Evolutionary conservation across 2,888 invertebrate species (phyloP), one percentile per base, ranked within the genome.

Genomic region (Ditula angustiorana): DNA sequence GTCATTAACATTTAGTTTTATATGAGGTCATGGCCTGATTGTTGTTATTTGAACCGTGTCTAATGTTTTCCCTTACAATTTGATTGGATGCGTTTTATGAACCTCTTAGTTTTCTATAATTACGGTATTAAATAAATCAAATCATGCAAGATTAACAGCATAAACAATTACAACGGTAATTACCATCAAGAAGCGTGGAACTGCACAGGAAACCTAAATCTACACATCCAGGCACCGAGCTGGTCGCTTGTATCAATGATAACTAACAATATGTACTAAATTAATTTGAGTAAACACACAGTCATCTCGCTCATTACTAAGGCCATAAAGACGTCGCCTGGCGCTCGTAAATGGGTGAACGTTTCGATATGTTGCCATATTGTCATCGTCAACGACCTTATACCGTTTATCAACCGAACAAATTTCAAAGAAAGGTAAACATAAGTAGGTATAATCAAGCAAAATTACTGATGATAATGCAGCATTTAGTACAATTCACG

Each of bases 281-380:
- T 78, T 79, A 76, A 78, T 78, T 77, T 75, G 69, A 70, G 71
- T 66, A 71, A 72, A 72, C 73, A 67, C 52, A 67, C 61, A 67
- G 69, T 70, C 71, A 73, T 74, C 57, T 66, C 52, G 64, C 71
- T 55, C 79, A 81, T 85, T 82, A 82, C 74, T 66, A 71, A 65
- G 71, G 67, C 67, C 80, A 81, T 88, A 87, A 87, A 85, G 70
- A 75, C 76, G 80, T 78, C 73, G 59, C 64, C 41, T 10, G 33
- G 74, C 67, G 78, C 70, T 86, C 85, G 78, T 88, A 87, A 89
- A 88, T 66, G 81, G 87, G 85, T 86, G 88, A 90, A 89, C 75
- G 87, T 68, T 83, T 84, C 85, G 78, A 86, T 85, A 86, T 82
- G 82, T 81, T 77, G 78, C 73, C 77, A 74, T 78, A 81, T 83